A percentile compares a stretch with the other conserved stretches of the same genome.
Evolutionary conservation across 2,113 vertebrate genomes (phyloP).

Genomic region (Lophotis ruficrista): DNA sequence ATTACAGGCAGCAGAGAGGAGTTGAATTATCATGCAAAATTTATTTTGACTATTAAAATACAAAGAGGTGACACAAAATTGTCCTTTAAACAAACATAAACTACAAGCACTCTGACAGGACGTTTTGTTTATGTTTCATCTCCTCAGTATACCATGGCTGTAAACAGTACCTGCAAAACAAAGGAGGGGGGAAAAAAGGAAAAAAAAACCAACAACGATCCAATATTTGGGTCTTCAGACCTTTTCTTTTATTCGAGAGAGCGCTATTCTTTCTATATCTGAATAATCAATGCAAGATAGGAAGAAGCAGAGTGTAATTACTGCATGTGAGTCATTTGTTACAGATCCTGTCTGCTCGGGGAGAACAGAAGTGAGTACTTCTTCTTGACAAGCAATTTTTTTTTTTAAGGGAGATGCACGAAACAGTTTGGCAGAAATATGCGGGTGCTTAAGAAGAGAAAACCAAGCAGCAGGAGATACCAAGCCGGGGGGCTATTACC

Average conservation of each 20-base stretch:
- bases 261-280: not conserved
- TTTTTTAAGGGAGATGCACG: not conserved
- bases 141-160: not conserved
- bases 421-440: slow-evolving; percentile 7
- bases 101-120: slow-evolving; percentile 3
- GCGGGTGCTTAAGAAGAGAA: not conserved
- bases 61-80: slow-evolving; percentile 68
- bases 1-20: slow-evolving; percentile 69
- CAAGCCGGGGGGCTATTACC: not conserved
- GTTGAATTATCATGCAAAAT: slow-evolving; percentile 74
- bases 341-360: not conserved
- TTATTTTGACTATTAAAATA: slow-evolving; percentile 73
- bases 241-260: not conserved
- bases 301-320: slow-evolving; percentile 52
- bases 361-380: not conserved
- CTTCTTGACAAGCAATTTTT: not conserved
- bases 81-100: slow-evolving; percentile 65
- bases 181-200: not conserved
- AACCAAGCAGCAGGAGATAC: not conserved
- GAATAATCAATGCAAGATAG: slow-evolving; percentile 56
- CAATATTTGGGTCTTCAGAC: not conserved
- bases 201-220: accelerated
- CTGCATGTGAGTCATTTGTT: slow-evolving; percentile 42
- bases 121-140: slow-evolving; percentile 9
- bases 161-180: not conserved